These are phyloP conservation scores for Tenthredo scrophulariae DNA, from an alignment of 2,888 invertebrate genomes.

Conservation along the genomic window DNA sequence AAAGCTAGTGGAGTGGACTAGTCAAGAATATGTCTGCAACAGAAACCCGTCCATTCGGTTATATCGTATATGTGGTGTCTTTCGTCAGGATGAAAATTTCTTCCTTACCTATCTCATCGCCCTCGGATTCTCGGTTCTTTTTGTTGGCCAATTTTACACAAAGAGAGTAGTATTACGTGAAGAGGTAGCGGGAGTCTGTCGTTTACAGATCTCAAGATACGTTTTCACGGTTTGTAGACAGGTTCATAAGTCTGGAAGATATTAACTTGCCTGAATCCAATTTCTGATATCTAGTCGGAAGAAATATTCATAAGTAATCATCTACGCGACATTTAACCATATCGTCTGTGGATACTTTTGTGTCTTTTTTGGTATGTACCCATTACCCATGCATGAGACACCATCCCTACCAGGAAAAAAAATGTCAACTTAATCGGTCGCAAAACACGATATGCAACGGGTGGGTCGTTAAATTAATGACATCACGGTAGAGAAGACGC, in stretches of 20 bases:
- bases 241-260: neutral
- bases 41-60: neutral
- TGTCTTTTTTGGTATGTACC: neutral
- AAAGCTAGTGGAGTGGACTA: neutral
- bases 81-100: conserved; percentile 1
- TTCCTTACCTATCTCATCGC: conserved; percentile 14
- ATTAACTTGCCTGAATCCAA: neutral
- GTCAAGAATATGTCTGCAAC: conserved; percentile 27
- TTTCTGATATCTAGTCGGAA: neutral
- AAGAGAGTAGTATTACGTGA: neutral
- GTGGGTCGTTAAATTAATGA: conserved; percentile 35
- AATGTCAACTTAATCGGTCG: neutral
- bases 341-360: neutral
- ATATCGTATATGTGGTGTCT: neutral
- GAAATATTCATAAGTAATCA: neutral
- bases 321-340: neutral
- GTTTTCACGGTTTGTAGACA: neutral
- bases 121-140: conserved; percentile 9
- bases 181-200: neutral
- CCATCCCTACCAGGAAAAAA: neutral
- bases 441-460: conserved; percentile 32
- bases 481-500: conserved; percentile 17
- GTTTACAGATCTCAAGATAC: conserved; percentile 16
- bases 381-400: conserved; percentile 7
- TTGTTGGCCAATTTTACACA: neutral